Conservation (phyloP, 2,888 invertebrate species). For the Drosophila limbata region DNA sequence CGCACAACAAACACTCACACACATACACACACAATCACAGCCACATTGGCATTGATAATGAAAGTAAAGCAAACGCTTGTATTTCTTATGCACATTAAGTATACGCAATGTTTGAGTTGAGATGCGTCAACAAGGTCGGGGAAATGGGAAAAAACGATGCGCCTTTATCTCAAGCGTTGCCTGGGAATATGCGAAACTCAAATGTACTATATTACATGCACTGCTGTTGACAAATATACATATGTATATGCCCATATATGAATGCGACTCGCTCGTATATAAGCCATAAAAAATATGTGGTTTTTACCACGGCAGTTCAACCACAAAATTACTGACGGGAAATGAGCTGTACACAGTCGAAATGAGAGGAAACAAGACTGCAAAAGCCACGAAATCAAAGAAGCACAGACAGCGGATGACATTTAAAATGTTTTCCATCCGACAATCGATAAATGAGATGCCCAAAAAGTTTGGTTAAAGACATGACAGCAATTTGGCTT, state of each 20-base stretch:
- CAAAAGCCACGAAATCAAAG: neutral
- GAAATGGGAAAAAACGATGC: neutral
- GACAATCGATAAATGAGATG: constrained; percentile 16
- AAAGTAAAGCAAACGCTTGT: constrained; percentile 47
- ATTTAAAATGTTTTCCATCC: neutral
- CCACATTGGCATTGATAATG: constrained; percentile 64
- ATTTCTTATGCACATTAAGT: constrained; percentile 41
- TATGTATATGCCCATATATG: neutral
- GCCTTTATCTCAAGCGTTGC: neutral
- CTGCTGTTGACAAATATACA: constrained; percentile 1
- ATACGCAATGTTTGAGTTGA: constrained; percentile 46
- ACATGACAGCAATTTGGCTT: constrained; percentile 12
- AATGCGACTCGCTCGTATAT: constrained; percentile 3
- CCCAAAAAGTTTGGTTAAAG: constrained; percentile 5
- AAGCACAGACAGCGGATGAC: neutral
- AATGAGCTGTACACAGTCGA: constrained; percentile 27
- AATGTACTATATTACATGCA: neutral
- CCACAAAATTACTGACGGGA: constrained; percentile 44
- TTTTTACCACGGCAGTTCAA: constrained; percentile 24
- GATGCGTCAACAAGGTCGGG: constrained; percentile 22
- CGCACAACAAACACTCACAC: neutral
- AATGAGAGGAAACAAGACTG: constrained; percentile 8
- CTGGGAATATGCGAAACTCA: neutral
- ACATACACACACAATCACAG: neutral
- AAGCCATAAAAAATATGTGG: constrained; percentile 28